Evolutionary conservation across 2,797 vertebrate species (phyloP).

Genomic region (Huso huso): DNA sequence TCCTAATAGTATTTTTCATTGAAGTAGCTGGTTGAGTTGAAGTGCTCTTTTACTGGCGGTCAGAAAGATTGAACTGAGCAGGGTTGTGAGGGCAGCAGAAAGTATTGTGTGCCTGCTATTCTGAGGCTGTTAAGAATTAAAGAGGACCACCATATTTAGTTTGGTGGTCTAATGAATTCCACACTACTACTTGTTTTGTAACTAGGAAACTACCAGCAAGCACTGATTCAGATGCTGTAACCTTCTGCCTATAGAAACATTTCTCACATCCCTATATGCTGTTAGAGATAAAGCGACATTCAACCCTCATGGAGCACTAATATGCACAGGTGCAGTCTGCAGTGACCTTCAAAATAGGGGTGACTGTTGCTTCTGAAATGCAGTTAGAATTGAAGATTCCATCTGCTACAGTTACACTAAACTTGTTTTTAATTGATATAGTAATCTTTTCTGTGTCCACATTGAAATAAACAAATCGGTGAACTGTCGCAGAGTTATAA

Average conservation of each 20-base stretch:
- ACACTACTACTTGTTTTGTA: neutral
- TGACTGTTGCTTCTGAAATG: neutral
- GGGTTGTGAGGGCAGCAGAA: neutral
- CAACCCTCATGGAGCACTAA: neutral
- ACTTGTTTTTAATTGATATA: neutral
- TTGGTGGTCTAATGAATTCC: neutral
- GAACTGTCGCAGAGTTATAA: too few species aligned
- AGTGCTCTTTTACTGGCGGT: neutral
- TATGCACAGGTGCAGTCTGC: neutral
- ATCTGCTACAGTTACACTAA: neutral
- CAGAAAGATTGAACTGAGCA: neutral
- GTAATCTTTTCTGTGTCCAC: neutral
- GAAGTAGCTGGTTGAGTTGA: neutral
- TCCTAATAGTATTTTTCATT: conserved; percentile 1
- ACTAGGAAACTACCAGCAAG: neutral
- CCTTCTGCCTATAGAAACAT: conserved; percentile 6
- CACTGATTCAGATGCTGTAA: conserved; percentile 2
- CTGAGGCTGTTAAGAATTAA: too few species aligned
- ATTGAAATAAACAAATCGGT: neutral
- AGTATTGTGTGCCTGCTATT: too few species aligned
- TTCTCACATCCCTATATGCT: neutral
- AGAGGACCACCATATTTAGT: neutral
- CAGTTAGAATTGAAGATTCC: neutral
- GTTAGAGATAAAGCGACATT: neutral
- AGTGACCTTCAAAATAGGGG: conserved; percentile 8